Evolutionary conservation across 2,797 vertebrate species (phyloP), one percentile per base, ranked within the genome.

Genomic region (Neomorphus geoffroyi): DNA sequence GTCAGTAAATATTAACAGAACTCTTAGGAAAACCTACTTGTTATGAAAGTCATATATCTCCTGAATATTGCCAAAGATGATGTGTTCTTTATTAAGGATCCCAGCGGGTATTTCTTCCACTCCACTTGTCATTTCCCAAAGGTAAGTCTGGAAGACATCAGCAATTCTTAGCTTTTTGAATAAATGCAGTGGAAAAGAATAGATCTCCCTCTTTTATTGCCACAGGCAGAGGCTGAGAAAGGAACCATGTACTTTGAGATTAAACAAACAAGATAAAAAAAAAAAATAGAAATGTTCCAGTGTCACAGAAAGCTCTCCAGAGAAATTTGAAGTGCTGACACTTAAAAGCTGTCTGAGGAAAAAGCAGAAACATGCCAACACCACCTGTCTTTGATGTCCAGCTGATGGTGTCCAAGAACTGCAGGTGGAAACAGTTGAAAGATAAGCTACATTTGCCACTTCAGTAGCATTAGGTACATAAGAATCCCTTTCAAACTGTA

Each of bases 31-130:
- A 96, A 97, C 99, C 95, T 98, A 99, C 99, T 99, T 99, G 98
- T 98, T 99, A 96, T 99, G 99, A 96, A 99, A 99, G 97, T 99
- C 99, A 39, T 99, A 99, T 93, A 99, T 99, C 88, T 99, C 98
- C 97, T 99, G 99, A 97, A 99, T 99, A 98, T 99, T 99, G 92
- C 99, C 99, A 77, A 99, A 99, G 95, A 99, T 98, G 95, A 99
- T 97, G 67, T 99, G 98, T 65, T 99, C 99, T 96, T 99, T 99
- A 96, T 98, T 99, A 82, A 98, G 97, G 80, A 99, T 99, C 87
- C 98, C 99, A 54, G 98, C 69, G 4, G 99, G 99, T 65, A 99
- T 98, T 96, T 99, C 99, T 90, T 99, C 99, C 51, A 99, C 99
- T 15, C 99, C 99, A 71, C 97, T 99, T 78, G 98, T 99, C 99